Evolutionary conservation across 2,888 invertebrate genomes (phyloP).

Genomic region (Rhodophaea formosa): DNA sequence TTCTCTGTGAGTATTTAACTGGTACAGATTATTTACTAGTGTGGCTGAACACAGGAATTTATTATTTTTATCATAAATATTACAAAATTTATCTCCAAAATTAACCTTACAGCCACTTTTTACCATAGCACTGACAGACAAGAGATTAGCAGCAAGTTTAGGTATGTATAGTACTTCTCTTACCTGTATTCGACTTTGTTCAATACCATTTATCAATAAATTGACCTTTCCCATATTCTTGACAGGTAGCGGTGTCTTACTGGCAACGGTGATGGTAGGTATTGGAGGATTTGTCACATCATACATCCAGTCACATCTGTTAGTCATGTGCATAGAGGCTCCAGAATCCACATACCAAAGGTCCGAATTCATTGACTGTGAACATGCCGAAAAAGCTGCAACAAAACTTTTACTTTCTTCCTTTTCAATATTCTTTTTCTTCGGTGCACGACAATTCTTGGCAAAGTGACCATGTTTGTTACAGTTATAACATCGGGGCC

Average conservation of each 20-base stretch:
- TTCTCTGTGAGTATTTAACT: too few species aligned
- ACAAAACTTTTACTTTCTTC: slow-evolving; percentile 13
- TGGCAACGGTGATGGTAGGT: slow-evolving; percentile 24
- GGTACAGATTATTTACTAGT: too few species aligned
- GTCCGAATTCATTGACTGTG: too few species aligned
- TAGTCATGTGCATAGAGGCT: slow-evolving; percentile 25
- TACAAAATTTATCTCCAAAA: too few species aligned
- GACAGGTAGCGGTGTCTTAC: slow-evolving; percentile 27
- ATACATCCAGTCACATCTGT: slow-evolving; percentile 21
- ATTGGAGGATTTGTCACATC: slow-evolving; percentile 18
- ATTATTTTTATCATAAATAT: too few species aligned
- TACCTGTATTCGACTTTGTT: slow-evolving; percentile 6
- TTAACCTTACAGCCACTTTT: too few species aligned
- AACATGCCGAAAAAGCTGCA: slow-evolving; percentile 23
- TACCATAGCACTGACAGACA: too few species aligned
- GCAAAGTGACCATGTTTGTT: slow-evolving; percentile 14
- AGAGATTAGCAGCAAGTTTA: too few species aligned
- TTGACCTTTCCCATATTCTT: slow-evolving; percentile 27
- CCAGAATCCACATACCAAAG: slow-evolving; percentile 23
- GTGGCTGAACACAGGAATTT: too few species aligned
- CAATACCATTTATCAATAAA: slow-evolving; percentile 1
- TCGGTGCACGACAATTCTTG: background rate
- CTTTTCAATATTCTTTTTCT: too few species aligned
- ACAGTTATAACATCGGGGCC: slow-evolving; percentile 13
- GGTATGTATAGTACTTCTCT: too few species aligned